Percentiles rank a stretch among this genome's conserved stretches.
These are phyloP conservation scores for Acropora yongei DNA, from an alignment of 64 coral and sea anemone genomes.

Conservation along the genomic window DNA sequence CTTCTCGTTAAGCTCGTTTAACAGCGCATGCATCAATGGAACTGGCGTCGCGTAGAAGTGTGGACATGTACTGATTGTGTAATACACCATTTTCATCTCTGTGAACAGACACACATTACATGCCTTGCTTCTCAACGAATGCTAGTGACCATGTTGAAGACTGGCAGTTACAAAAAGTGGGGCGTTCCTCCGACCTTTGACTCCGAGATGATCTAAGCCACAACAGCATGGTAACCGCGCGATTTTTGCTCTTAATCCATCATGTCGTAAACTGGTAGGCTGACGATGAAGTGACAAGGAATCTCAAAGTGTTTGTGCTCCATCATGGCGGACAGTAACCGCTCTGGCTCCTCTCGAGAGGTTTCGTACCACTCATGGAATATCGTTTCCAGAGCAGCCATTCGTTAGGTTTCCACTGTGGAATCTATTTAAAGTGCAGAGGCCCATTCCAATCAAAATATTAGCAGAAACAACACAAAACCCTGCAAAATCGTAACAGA, in stretches of 20 bases:
- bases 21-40: no score
- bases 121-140: no score
- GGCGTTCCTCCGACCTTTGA: no score
- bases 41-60: no score
- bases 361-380: not conserved
- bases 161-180: no score
- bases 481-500: conserved; percentile 28
- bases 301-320: not conserved
- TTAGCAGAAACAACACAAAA: conserved; percentile 42
- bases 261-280: not conserved
- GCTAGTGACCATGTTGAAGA: no score
- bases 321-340: not conserved
- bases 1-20: no score
- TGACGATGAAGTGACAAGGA: not conserved
- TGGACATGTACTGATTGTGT: no score
- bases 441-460: conserved; percentile 45
- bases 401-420: not conserved
- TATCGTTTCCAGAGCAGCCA: not conserved
- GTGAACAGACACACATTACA: no score
- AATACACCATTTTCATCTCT: no score
- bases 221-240: not conserved
- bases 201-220: no score
- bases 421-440: conserved; percentile 6
- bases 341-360: not conserved
- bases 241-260: not conserved